phyloP scores from a whole-genome alignment of 2,888 invertebrate genomes.

The Aquatica leii region DNA sequence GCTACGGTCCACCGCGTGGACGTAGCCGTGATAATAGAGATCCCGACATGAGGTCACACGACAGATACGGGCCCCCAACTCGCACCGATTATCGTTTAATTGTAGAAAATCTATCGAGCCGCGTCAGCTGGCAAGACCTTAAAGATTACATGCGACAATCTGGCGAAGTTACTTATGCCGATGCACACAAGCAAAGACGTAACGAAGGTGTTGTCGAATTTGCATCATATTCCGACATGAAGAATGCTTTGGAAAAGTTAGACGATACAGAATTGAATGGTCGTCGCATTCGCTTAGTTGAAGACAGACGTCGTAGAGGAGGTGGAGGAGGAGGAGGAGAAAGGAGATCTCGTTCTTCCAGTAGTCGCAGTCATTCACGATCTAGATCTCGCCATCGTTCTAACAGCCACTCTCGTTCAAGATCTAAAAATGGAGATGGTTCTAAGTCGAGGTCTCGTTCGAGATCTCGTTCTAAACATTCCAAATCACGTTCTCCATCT shows the following conservation, averaged over 20 bases:
- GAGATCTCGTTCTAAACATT: slow-evolving; percentile 64
- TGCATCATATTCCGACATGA: slow-evolving; percentile 92
- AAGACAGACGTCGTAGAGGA: slow-evolving; percentile 77
- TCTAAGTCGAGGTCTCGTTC: slow-evolving; percentile 73
- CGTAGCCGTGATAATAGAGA: slow-evolving; percentile 57
- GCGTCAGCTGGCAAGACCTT: slow-evolving; percentile 99
- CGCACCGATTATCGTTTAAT: slow-evolving; percentile 96
- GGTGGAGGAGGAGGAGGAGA: slow-evolving; percentile 61
- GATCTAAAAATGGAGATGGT: slow-evolving; percentile 68
- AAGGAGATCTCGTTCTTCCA: slow-evolving; percentile 77
- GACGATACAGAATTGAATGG: slow-evolving; percentile 97
- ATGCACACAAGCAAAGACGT: slow-evolving; percentile 92
- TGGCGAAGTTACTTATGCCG: slow-evolving; percentile 98
- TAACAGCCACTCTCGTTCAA: slow-evolving; percentile 66
- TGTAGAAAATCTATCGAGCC: slow-evolving; percentile 97
- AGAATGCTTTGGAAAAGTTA: slow-evolving; percentile 93
- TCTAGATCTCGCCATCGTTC: slow-evolving; percentile 71
- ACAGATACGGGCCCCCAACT: slow-evolving; percentile 93
- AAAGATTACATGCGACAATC: slow-evolving; percentile 99
- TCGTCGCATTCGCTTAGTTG: slow-evolving; percentile 87
- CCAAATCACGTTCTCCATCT: slow-evolving; percentile 65
- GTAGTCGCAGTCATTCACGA: slow-evolving; percentile 75
- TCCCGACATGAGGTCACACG: slow-evolving; percentile 49
- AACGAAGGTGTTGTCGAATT: slow-evolving; percentile 98
- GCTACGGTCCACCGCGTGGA: slow-evolving; percentile 60